Evolutionary conservation across 2,888 invertebrate genomes (phyloP).

Genomic region (Aporophyla nigra): DNA sequence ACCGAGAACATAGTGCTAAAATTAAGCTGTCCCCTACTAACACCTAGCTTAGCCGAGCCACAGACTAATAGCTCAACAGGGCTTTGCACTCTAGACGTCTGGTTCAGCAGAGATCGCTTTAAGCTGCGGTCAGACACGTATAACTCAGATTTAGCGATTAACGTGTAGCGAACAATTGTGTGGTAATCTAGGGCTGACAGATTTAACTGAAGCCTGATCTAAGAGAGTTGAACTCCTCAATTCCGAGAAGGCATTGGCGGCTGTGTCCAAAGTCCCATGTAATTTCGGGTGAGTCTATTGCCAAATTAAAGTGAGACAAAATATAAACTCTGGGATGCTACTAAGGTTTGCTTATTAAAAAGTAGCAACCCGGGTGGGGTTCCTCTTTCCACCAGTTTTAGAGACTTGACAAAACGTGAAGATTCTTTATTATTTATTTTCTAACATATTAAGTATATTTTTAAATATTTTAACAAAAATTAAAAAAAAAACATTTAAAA

Average conservation of each 20-base stretch:
- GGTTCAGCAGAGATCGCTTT: background rate
- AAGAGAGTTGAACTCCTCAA: background rate
- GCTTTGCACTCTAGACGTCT: conserved; percentile 33
- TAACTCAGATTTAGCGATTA: background rate
- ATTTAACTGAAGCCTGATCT: background rate
- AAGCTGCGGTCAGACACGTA: conserved; percentile 1
- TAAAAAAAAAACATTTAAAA: too few species aligned
- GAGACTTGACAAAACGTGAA: background rate
- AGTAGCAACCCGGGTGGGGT: too few species aligned
- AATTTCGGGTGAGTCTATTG: background rate
- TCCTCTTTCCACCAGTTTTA: too few species aligned
- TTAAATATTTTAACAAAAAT: too few species aligned
- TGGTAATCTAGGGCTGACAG: background rate
- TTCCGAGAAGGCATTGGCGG: background rate
- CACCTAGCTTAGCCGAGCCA: background rate
- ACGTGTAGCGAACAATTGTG: background rate
- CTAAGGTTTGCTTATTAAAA: background rate
- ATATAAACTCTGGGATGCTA: background rate
- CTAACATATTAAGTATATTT: too few species aligned
- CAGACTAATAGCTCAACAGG: conserved; percentile 32
- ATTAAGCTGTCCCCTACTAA: conserved; percentile 15
- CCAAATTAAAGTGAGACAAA: background rate
- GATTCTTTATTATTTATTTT: background rate
- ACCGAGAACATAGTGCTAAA: background rate
- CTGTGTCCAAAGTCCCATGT: background rate